phyloP scores from a whole-genome alignment of 2,113 vertebrate species.

The Halcyon malimbica region DNA sequence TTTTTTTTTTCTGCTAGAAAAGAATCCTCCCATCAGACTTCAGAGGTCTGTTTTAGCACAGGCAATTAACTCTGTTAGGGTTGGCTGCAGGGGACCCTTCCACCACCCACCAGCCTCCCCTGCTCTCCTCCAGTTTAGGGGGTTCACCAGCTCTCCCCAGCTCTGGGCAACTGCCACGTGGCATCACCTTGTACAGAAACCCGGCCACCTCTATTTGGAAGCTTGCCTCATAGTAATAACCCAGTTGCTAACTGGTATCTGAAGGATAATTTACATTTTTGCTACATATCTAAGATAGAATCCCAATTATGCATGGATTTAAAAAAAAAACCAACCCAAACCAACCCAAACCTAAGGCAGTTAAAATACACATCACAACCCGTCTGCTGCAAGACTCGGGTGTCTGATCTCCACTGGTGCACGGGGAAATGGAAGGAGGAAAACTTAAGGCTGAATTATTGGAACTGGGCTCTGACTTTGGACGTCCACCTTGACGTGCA shows the following conservation, averaged over 20 bases:
- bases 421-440: background rate
- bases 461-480: constrained; percentile 28
- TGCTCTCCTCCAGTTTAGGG: background rate
- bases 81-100: constrained; percentile 51
- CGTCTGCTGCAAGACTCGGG: background rate
- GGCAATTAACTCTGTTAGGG: constrained; percentile 58
- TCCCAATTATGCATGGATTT: background rate
- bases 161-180: background rate
- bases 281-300: background rate
- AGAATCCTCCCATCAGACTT: constrained; percentile 38
- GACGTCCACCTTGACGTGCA: constrained; percentile 1
- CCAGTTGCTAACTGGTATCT: background rate
- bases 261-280: background rate
- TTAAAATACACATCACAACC: background rate
- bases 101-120: background rate
- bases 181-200: background rate
- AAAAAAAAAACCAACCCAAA: background rate
- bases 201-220: background rate
- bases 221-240: background rate
- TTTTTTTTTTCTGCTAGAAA: constrained; percentile 46
- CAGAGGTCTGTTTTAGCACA: constrained; percentile 55
- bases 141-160: background rate
- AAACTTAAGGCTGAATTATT: constrained; percentile 19
- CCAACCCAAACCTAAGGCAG: background rate
- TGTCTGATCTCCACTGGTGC: background rate